Evolutionary conservation across 1,140 invertebrate genomes (phyloP).

Genomic region (Xylocopa sonorina): DNA sequence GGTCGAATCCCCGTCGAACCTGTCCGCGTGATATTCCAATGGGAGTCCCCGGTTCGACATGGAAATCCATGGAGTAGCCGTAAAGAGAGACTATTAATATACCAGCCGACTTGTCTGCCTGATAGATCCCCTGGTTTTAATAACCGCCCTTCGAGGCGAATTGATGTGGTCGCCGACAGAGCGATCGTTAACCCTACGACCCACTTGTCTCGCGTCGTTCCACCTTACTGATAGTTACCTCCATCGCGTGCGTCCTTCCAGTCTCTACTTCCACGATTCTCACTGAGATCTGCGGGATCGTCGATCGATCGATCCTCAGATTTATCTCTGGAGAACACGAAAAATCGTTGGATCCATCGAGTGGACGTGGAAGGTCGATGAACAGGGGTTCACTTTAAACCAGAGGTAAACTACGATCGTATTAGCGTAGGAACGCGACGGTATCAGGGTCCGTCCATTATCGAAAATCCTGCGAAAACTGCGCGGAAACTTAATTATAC

Average conservation of each 20-base stretch:
- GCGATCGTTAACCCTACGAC: not conserved
- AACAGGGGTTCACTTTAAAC: too few relatives aligned
- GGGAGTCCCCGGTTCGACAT: not conserved
- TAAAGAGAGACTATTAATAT: not conserved
- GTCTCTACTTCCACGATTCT: not conserved
- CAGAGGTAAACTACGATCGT: not conserved
- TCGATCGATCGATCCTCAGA: too few relatives aligned
- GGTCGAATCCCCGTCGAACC: not conserved
- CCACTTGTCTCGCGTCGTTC: not conserved
- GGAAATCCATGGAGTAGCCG: not conserved
- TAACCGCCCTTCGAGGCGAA: not conserved
- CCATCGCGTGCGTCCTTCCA: not conserved
- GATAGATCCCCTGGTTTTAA: slow-evolving; percentile 14
- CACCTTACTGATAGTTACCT: not conserved
- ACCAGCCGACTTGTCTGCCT: not conserved
- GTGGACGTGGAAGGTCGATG: too few relatives aligned
- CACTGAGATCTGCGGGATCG: too few relatives aligned
- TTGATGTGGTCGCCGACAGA: not conserved
- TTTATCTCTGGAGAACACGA: too few relatives aligned
- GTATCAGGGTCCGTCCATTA: not conserved
- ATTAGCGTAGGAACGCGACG: not conserved
- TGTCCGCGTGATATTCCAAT: not conserved
- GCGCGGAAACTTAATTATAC: not conserved
- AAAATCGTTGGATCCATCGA: too few relatives aligned
- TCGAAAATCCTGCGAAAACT: slow-evolving; percentile 8